Base-by-base conservation (phyloP, 1,140 invertebrate species). In the Lycorma delicatula region DNA sequence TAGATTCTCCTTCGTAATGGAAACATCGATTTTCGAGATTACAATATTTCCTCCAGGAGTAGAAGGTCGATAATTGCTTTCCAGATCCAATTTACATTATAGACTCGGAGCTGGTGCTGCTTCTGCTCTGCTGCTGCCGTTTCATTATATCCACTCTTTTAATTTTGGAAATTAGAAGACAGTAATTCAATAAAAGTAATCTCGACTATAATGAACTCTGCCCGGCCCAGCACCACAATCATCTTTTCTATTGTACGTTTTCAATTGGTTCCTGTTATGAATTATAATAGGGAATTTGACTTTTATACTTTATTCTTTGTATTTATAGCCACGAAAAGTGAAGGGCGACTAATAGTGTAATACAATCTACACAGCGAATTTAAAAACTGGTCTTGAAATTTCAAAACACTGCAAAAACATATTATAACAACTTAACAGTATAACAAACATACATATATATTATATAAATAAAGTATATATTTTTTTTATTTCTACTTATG, bases 141-240 rank as follows among this genome's bases (percentile, higher is more conserved):
- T 44, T 44, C 41, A 44, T 44, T 44, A 44, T 22, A 22, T 44
- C 41, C 41, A 20, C 41, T 44, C 41, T 44, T 44, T 44, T 44
- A 44, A 44, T 44, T 44, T 44, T 44, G 41, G 41, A 22, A 44
- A 44, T 44, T 44, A 44, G 41, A 44, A 44, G 41, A 20, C 41
- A 44, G 41, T 44, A 44, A 44, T 44, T 44, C 41, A 44, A 44
- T 44, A 44, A 44, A 44, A 44, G 41, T 44, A 44, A 44, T 44
- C 41, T 44, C 41, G 41, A 44, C 41, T 44, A 44, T 44, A 44
- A 44, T 44, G 41, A 44, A 44, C 41, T 44, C 41, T 44, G 16
- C 16, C 16, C 41, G 20, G 36, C 36, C 3, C 36, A 20, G 36
- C 20, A 16, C 36, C 16, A 22, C 41, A 44, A 44, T 44, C 41